Evolutionary conservation across 2,113 vertebrate genomes (phyloP).

Genomic region (Montifringilla adamsi): DNA sequence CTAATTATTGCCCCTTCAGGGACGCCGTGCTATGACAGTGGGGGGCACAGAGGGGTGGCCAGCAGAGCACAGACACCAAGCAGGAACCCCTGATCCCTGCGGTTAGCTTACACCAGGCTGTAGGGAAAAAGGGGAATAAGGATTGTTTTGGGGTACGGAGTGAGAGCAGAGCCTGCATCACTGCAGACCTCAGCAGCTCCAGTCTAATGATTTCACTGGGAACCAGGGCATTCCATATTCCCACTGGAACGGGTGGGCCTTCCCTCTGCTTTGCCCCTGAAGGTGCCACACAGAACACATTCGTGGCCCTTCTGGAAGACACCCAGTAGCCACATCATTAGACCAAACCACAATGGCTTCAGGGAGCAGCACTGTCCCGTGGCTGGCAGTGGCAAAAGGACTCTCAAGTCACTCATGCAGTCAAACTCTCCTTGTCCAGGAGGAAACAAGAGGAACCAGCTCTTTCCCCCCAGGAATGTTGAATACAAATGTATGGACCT

Average conservation of each 20-base stretch:
- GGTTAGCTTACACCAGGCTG: accelerated
- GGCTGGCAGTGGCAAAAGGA: neutral
- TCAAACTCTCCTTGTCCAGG: neutral
- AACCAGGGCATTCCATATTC: accelerated
- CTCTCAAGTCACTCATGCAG: neutral
- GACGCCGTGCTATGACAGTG: neutral
- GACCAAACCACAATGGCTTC: neutral
- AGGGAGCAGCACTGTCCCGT: accelerated
- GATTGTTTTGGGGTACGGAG: neutral
- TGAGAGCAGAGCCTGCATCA: neutral
- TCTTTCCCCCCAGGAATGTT: neutral
- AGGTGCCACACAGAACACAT: neutral
- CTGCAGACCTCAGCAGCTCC: neutral
- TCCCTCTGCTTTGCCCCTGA: neutral
- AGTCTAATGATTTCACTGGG: neutral
- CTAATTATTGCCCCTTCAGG: too few relatives aligned
- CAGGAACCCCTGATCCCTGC: neutral
- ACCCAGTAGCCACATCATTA: neutral
- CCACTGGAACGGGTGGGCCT: accelerated
- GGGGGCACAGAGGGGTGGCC: neutral
- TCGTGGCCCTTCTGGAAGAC: neutral
- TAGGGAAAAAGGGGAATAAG: neutral
- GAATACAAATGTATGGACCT: accelerated
- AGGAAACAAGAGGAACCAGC: neutral
- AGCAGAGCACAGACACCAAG: neutral